Base-by-base conservation (phyloP, 1,140 invertebrate species). In the Plutomurus gul region DNA sequence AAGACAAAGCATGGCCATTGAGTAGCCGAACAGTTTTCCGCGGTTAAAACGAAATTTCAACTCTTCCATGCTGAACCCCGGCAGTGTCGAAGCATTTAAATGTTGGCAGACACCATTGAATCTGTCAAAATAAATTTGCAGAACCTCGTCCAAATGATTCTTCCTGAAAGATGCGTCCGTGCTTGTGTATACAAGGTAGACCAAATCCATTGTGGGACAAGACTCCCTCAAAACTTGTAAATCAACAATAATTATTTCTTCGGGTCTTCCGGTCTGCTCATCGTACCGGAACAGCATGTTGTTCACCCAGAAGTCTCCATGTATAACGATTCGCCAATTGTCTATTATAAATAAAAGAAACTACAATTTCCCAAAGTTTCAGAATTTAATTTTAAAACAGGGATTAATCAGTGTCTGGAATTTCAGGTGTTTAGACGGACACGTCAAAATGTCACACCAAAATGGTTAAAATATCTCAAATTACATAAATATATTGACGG, bases 271-370 rank as follows among this genome's bases (percentile, higher is more conserved):
- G 0, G 18, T 46, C 1, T 37, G 22, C 16, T 56, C 49, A 27
- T 56, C 30, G 36, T 77, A 79, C 30, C 46, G 37, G 65, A 82
- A 82, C 3, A 82, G 40, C 18, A 82, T 46, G 47, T 82, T 82
- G 30, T 82, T 82, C 7, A 77, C 46, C 79, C 79, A 82, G 36
- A 36, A 75, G 30, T 83, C 82, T n/a, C 72, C 78, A 60, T 84
- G 83, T n/a, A 76, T 46, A 0, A 75, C 86, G 0, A 92, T 90
- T 87, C 76, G 91, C 13, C 82, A 81, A 3, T 25, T 56, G 25
- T 56, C 49, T 56, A 8, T 25, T 8, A 0, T 25, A 3, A 3
- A 56, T 11, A 56, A 8, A 8, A 4, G 20, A 22, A 8, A 22
- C 0, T 51, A 4, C 5, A 22, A 49, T 51, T 25, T n/a, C n/a